Base-by-base conservation (phyloP, 2,888 invertebrate genomes). In the Isoperla grammatica region DNA sequence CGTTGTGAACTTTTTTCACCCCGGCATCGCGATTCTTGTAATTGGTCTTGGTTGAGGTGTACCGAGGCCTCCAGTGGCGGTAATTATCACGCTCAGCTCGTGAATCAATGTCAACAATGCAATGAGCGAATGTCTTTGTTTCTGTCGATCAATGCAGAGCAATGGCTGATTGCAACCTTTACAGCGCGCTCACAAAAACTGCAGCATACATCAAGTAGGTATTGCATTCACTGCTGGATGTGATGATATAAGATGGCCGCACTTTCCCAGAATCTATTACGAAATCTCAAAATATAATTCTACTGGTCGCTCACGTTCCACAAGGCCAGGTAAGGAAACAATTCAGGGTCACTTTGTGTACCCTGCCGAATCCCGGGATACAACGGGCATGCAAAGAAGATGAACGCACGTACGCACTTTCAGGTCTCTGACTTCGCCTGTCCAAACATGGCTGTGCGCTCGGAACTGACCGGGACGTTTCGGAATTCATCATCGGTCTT, bases 11-110 rank as follows among this genome's bases (percentile, higher is more conserved):
- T 53, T 53, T 53, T 37, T 35, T 53, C 20, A 37, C 15, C 17
- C 37, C 17, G 37, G 19, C n/a, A 53, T 53, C 53, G 53, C 53
- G 17, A 53, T 53, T 53, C 53, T 39, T 39, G 53, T 53, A 53
- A 53, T 53, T 53, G 53, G 53, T 53, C 53, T 53, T 53, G 53
- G 53, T 53, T 37, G 53, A 53, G 53, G 8, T 53, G 53, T 53
- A 53, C 19, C 17, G 53, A 37, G 53, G 9, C 17, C 11, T 9
- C 5, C 2, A 19, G 45, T 19, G 49, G 49, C 15, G 49, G 3
- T 29, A 29, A 50, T 50, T 39, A 39, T 39, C 39, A 37, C 53
- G 53, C 53, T 37, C 17, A 2, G 35, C 17, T 53, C 53, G 53
- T 53, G 53, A 53, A 5, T 15, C 53, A 39, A 53, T 50, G 50